Percentiles rank a stretch among this genome's conserved stretches.
Conservation (phyloP, 2,888 invertebrate species). For the Tillus elongatus region DNA sequence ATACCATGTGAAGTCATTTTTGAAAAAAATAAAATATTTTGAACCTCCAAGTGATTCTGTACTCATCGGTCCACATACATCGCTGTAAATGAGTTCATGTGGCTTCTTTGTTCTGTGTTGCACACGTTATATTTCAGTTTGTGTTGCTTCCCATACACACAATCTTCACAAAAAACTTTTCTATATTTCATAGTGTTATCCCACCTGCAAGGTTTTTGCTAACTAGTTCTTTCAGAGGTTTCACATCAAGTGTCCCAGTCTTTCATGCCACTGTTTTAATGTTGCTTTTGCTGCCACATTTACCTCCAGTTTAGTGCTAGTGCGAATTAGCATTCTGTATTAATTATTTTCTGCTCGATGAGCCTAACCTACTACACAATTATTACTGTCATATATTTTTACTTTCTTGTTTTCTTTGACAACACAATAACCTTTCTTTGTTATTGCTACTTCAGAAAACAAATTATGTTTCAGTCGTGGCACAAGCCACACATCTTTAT, state of each 20-base stretch:
- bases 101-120: slow-evolving; percentile 10
- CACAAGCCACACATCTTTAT: too few species aligned
- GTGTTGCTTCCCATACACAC: slow-evolving; percentile 18
- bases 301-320: too few species aligned
- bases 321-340: too few species aligned
- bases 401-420: too few species aligned
- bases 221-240: slow-evolving; percentile 10
- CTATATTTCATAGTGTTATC: slow-evolving; percentile 6
- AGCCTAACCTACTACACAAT: too few species aligned
- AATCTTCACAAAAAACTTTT: slow-evolving; percentile 19
- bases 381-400: too few species aligned
- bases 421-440: too few species aligned
- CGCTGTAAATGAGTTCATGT: slow-evolving; percentile 16
- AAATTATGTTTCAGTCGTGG: too few species aligned
- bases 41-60: slow-evolving; percentile 14
- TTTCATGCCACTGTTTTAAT: not conserved
- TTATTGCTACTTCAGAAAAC: too few species aligned
- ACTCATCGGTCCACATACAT: slow-evolving; percentile 18
- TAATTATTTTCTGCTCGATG: too few species aligned
- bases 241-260: slow-evolving; percentile 5
- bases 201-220: slow-evolving; percentile 8
- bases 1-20: slow-evolving; percentile 15
- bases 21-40: slow-evolving; percentile 16
- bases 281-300: too few species aligned
- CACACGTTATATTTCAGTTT: slow-evolving; percentile 13